Percentiles rank a stretch among this genome's conserved stretches.
phyloP scores from a whole-genome alignment of 2,113 vertebrate genomes.

The Pterophyllum scalare region DNA sequence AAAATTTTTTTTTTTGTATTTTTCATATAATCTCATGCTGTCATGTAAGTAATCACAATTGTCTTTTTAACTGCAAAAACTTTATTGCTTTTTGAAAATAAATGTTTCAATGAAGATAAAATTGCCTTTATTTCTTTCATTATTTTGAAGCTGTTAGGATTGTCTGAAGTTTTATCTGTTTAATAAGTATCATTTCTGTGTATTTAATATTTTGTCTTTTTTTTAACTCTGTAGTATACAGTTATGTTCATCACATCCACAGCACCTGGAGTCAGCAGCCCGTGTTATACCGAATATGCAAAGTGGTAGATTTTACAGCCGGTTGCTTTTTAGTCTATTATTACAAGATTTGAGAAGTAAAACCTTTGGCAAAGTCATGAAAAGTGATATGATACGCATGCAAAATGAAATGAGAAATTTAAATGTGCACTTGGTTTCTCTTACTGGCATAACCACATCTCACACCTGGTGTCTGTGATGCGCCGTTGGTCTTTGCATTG shows the following conservation, averaged over 20 bases:
- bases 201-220: not conserved
- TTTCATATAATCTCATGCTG: not conserved
- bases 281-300: not conserved
- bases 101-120: conserved; percentile 10
- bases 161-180: not conserved
- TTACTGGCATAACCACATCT: conserved; percentile 46
- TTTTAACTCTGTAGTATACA: not conserved
- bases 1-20: not conserved
- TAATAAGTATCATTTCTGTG: not conserved
- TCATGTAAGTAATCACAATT: conserved; percentile 19
- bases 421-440: conserved; percentile 45
- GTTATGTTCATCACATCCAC: not conserved
- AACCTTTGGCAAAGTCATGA: not conserved
- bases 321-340: not conserved
- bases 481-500: conserved; percentile 43
- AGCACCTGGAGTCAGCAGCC: not conserved
- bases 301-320: not conserved
- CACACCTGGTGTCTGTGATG: conserved; percentile 32
- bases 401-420: conserved; percentile 55
- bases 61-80: not conserved
- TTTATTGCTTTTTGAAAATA: conserved; percentile 17
- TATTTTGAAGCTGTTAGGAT: not conserved
- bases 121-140: not conserved
- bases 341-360: not conserved
- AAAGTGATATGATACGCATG: not conserved